A percentile compares a stretch with the other conserved stretches of the same genome.
phyloP scores from a whole-genome alignment of 2,113 vertebrate genomes.

The Cephalopholis sonnerati region DNA sequence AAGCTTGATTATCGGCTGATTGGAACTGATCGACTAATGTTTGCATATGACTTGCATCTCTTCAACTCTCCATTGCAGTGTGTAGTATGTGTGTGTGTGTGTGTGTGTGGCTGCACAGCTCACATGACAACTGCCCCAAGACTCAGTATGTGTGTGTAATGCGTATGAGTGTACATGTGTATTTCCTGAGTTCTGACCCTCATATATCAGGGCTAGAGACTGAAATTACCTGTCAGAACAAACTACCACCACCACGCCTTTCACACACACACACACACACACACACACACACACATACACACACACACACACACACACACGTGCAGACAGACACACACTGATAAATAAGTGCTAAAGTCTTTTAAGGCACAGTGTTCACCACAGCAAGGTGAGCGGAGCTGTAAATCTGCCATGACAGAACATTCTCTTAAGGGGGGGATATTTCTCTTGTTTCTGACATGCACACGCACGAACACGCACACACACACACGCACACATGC shows the following conservation, averaged over 20 bases:
- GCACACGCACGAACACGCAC: not conserved
- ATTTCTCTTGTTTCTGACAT: constrained; percentile 61
- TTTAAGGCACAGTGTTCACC: constrained; percentile 70
- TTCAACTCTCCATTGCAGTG: not conserved
- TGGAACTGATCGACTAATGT: not conserved
- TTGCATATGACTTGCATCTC: not conserved
- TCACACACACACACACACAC: constrained; percentile 8
- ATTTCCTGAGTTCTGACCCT: constrained; percentile 53
- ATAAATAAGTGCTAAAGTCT: constrained; percentile 77
- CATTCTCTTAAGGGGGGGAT: constrained; percentile 50
- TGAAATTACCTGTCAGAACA: constrained; percentile 77
- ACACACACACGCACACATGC: not conserved
- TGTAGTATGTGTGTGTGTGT: not conserved
- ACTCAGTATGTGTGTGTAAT: constrained; percentile 10
- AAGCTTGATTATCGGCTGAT: no score
- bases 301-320: constrained; percentile 6
- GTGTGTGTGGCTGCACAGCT: not conserved
- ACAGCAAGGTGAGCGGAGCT: constrained; percentile 67
- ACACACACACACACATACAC: constrained; percentile 29
- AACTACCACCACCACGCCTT: constrained; percentile 40
- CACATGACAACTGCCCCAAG: constrained; percentile 33
- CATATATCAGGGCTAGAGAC: constrained; percentile 62
- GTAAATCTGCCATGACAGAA: constrained; percentile 75
- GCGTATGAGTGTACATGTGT: constrained; percentile 13
- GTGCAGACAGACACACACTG: constrained; percentile 37